Percentiles rank a stretch among this genome's conserved stretches.
phyloP scores from a whole-genome alignment of 2,113 vertebrate species.

The Callorhinus ursinus region DNA sequence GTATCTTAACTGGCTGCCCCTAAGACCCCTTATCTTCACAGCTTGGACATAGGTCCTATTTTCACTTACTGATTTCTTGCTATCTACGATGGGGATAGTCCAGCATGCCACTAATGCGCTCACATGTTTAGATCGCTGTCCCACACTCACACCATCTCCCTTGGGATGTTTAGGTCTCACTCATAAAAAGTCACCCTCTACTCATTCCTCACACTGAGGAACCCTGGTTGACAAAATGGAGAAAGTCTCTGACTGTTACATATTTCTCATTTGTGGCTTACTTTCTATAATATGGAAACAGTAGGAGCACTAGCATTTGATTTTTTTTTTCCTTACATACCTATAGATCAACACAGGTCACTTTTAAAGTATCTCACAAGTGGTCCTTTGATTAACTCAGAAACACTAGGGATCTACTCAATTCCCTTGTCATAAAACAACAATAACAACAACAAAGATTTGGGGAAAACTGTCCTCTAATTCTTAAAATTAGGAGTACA shows the following conservation, averaged over 20 bases:
- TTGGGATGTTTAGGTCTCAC: background rate
- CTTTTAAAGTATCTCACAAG: background rate
- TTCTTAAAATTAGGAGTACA: slow-evolving; percentile 17
- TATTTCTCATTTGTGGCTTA: background rate
- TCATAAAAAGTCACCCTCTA: background rate
- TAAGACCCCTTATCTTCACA: background rate
- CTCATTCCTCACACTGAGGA: background rate
- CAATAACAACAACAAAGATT: background rate
- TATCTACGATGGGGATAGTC: background rate
- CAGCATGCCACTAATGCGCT: background rate
- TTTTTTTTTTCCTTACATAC: background rate
- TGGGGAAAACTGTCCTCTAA: background rate
- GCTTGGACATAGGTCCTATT: background rate
- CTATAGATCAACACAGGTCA: background rate
- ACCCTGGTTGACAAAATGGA: background rate
- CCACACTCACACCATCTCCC: background rate
- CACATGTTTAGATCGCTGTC: background rate
- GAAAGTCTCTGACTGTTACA: background rate
- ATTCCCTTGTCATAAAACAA: background rate
- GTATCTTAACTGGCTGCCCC: background rate
- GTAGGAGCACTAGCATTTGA: background rate
- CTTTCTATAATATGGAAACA: background rate
- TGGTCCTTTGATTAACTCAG: background rate
- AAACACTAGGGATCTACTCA: background rate
- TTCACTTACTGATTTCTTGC: background rate